Evolutionary conservation across 2,797 vertebrate genomes (phyloP), one percentile per base, ranked within the genome.

Genomic region (Mus minutoides): DNA sequence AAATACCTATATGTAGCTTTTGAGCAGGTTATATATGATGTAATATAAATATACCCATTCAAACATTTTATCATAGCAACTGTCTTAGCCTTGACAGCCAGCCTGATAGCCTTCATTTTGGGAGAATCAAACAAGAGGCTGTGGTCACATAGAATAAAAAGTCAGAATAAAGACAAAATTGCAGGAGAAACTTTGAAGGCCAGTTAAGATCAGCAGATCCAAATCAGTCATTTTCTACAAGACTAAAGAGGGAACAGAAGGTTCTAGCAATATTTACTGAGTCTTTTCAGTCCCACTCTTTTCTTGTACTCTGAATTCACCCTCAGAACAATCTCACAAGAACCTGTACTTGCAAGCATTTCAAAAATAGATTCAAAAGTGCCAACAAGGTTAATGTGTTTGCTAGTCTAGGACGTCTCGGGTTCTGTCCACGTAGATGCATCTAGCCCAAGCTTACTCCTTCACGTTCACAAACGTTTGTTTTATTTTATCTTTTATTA

Each of bases 401-500:
- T 60, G 46, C 40, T 58, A 13, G 49, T 37, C 89, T 71, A 60
- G 2, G 6, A 34, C 71, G 80, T 14, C 21, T 88, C 52, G n/a
- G 37, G 13, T 11, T 29, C 67, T 77, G 73, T 56, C 91, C 46
- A 88, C 3, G 34, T 56, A 76, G 37, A 54, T 1, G 16, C 16
- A 0, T 31, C 54, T 31, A 54, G 16, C 5, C 17, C 43, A 24
- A 71, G 73, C 6, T 43, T 85, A n/a, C 46, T 88, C 40, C 43
- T 87, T 67, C 34, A 62, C 84, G 60, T 29, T 64, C 11, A 13
- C 94, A 94, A 85, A 29, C 12, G 62, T n/a, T 46, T 73, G 22
- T 78, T 90, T 92, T 29, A n/a, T 67, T 92, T 84, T 52, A 79
- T 84, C 43, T 64, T 90, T 58, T 64, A 75, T 58, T 82, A 64